Evolutionary conservation across 2,888 invertebrate genomes (phyloP), one percentile per base, ranked within the genome.

Genomic region (Eristalis intricaria): DNA sequence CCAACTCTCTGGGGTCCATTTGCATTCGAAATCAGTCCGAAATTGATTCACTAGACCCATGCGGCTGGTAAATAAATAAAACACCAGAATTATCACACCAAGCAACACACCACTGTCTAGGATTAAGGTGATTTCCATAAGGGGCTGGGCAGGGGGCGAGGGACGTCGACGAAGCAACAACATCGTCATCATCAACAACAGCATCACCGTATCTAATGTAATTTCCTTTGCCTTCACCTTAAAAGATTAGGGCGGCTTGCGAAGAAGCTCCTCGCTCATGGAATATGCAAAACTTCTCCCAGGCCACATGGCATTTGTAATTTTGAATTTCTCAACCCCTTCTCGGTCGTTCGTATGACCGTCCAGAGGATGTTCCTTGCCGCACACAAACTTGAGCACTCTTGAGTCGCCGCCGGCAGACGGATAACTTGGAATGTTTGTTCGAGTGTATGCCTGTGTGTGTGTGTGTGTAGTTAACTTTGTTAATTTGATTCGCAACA

Each of bases 191-290:
- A 78, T 68, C 78, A 68, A 61, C 43, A 43, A n/a, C 19, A 43
- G 15, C 86, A 87, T 83, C 75, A 87, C 83, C 78, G 75, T 83
- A 83, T 87, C 79, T 84, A 76, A 87, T 84, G 87, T 83, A 84
- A 87, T 87, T 87, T 87, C 38, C 75, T 75, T 79, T 79, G 71
- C 71, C 66, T 75, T 79, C 65, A 63, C 61, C 65, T 81, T 73
- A 38, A 11, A 65, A 76, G 76, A 82, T 82, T 77, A 83, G 58
- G 65, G 63, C 15, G 64, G 61, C n/a, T 32, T 50, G 75, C 56
- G 40, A 69, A 50, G 43, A 29, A 13, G 64, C 50, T 61, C 66
- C 65, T 66, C 80, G 60, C 61, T 71, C 50, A 50, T 50, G 58
- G 84, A 73, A 84, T 84, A 84, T 87, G 83, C 63, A 75, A 76